Evolutionary conservation across 2,113 vertebrate genomes (phyloP), one percentile per base, ranked within the genome.

Genomic region (Australoheros scitulus): DNA sequence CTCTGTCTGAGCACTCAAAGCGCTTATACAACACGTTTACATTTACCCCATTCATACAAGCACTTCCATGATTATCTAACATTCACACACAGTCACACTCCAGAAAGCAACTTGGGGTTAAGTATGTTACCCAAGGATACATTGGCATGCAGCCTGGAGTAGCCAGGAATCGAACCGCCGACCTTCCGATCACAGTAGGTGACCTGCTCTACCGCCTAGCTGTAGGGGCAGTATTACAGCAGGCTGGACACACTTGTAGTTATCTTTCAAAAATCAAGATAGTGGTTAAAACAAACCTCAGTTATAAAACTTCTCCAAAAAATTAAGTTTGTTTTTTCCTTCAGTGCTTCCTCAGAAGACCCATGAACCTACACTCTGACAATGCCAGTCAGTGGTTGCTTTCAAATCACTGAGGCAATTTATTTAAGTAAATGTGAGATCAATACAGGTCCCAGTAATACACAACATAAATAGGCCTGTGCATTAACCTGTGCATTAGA

Each of bases 361-460:
- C 68, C 8, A 18, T 58, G 43, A 79, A 58, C 34, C 70, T 76
- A 22, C 61, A 61, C 61, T 82, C 74, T 83, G 77, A 87, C 80
- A 61, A 70, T 64, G 81, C 26, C 80, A 87, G 82, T 87, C 87
- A 91, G 83, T 26, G 74, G 80, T 77, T 76, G 81, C 83, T 82
- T 94, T 81, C 87, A 84, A 92, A 92, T 89, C 81, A 87, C 87
- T 24, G 58, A 84, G 70, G 90, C 92, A 90, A 92, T 94, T 93
- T 90, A 94, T 94, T 92, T 91, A 92, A 91, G 89, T 91, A 93
- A 94, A 94, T 70, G 87, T 91, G 83, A 83, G 88, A 95, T 95
- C 94, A 91, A 94, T 93, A 94, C 76, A 77, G 81, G 83, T 79
- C 82, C 81, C 77, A 83, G 86, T 72, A 86, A 92, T 89, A 80